Evolutionary conservation across 2,113 vertebrate species (phyloP), one percentile per base, ranked within the genome.

Genomic region (Alexandromys fortis): DNA sequence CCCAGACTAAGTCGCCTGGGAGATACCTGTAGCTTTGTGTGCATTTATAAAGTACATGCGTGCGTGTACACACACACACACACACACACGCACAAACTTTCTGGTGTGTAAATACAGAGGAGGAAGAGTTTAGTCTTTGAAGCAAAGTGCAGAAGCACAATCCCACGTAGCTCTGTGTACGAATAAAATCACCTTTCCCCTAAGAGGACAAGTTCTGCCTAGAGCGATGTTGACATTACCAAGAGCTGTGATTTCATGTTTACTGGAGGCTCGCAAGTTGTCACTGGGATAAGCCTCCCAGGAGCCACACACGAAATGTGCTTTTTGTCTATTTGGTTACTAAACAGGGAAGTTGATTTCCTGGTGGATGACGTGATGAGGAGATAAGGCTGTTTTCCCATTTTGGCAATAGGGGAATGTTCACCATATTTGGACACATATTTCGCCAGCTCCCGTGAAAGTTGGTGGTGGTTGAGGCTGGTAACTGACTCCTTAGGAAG

Each of bases 401-500:
- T 96, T 93, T 95, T 93, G 96, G 92, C 96, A 77, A 19, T 78
- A 82, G 45, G 92, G 67, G 77, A 89, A 94, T 86, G 33, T 49
- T 96, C 61, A 47, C 96, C 95, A 82, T 96, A 95, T 97, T 93
- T 96, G 97, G 96, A 67, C 81, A 11, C 55, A 33, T 85, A 85
- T 82, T 86, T 92, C 2, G 5, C 45, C 70, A 35, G 86, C 82
- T 63, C 16, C n/a, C 6, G 55, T 33, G 63, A 87, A 91, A 58
- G 72, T 77, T 79, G 79, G 49, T 76, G 85, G 72, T 35, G 28
- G 52, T 79, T 89, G 82, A 68, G 83, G n/a, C 47, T 28, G 30
- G 68, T 61, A 92, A 63, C n/a, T 28, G 30, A 79, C 87, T 70
- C 17, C 42, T 63, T 67, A 92, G 42, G 33, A 79, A 89, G 77